These are phyloP conservation scores for Chymomyza amoena DNA, from an alignment of 2,888 invertebrate genomes.

Conservation along the genomic window DNA sequence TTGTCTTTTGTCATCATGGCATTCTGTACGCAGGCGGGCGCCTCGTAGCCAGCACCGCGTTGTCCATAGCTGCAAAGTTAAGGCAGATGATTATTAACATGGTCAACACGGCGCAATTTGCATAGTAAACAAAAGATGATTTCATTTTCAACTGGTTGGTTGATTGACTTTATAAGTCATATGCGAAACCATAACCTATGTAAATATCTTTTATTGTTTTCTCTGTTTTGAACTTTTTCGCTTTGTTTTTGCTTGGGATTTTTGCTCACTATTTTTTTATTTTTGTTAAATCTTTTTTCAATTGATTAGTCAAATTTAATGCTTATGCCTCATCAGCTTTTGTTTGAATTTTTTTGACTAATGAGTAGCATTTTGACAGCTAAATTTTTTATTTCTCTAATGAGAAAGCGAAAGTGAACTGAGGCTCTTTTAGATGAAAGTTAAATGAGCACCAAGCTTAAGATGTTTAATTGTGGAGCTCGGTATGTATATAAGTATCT, in stretches of 20 bases:
- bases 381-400: conserved; percentile 31
- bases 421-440: conserved; percentile 49
- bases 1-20: conserved; percentile 98
- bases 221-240: conserved; percentile 21
- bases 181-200: conserved; percentile 22
- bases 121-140: conserved; percentile 27
- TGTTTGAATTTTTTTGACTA: conserved; percentile 46
- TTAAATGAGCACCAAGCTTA: conserved; percentile 42
- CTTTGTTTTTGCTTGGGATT: conserved; percentile 30
- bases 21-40: conserved; percentile 93
- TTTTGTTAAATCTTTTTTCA: conserved; percentile 51
- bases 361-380: conserved; percentile 62
- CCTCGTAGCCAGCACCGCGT: conserved; percentile 80
- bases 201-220: conserved; percentile 33
- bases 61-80: conserved; percentile 77
- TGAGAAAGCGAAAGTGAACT: conserved; percentile 6
- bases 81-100: conserved; percentile 2
- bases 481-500: no score
- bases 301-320: conserved; percentile 42
- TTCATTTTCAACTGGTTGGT: conserved; percentile 36
- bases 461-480: conserved; percentile 25
- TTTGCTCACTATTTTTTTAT: conserved; percentile 19
- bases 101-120: conserved; percentile 16
- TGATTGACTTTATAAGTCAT: neutral
- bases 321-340: conserved; percentile 14